Percentiles rank a stretch among this genome's conserved stretches.
phyloP scores from a whole-genome alignment of 2,797 vertebrate genomes.

The Sebastes steindachneri region DNA sequence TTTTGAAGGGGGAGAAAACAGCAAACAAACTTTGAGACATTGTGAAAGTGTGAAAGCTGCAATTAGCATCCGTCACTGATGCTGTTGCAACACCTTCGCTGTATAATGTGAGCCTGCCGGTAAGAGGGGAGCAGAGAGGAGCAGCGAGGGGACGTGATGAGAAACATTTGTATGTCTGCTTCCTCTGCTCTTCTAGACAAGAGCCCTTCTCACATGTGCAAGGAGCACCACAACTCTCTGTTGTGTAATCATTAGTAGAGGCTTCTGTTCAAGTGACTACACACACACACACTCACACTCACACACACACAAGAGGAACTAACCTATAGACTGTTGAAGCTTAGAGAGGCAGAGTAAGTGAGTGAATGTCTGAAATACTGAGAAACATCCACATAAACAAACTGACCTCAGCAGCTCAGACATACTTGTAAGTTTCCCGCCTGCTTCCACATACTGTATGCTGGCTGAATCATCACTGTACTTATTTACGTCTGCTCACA shows the following conservation, averaged over 20 bases:
- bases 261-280: conserved; percentile 19
- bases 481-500: not conserved
- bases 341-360: not conserved
- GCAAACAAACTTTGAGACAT: conserved; percentile 42
- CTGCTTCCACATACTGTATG: not conserved
- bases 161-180: conserved; percentile 43
- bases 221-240: not conserved
- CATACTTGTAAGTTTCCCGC: not conserved
- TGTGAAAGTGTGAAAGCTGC: conserved; percentile 32
- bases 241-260: conserved; percentile 26
- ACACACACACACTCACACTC: not conserved
- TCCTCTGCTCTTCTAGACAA: conserved; percentile 33
- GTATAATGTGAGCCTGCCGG: conserved; percentile 18
- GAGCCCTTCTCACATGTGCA: conserved; percentile 12
- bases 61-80: conserved; percentile 37
- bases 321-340: not conserved
- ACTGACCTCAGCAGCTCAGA: not conserved
- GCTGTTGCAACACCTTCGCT: conserved; percentile 38
- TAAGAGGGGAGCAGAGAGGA: conserved; percentile 7
- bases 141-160: conserved; percentile 23
- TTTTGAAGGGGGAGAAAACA: not conserved
- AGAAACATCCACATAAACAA: not conserved
- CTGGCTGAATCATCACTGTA: not conserved
- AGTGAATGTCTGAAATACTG: not conserved
- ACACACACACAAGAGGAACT: not conserved